A percentile compares a stretch with the other conserved stretches of the same genome.
Conservation (phyloP, 2,797 vertebrate species). For the Neostethus bicornis region DNA sequence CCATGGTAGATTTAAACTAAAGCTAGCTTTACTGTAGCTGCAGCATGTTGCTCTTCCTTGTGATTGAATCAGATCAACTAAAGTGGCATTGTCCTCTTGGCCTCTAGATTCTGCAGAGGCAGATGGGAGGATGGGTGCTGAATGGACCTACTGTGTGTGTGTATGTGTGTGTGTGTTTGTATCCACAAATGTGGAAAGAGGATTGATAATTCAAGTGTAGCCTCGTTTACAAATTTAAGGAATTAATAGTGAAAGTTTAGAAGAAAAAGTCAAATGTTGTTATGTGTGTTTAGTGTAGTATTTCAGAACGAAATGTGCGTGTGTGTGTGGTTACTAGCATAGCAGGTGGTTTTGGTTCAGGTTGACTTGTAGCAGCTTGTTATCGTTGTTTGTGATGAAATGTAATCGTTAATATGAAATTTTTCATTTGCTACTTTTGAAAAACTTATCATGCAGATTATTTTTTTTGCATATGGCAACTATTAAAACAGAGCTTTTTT, state of each 20-base stretch:
- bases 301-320: too few relatives aligned
- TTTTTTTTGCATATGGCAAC: too few relatives aligned
- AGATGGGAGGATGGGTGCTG: slow-evolving; percentile 47
- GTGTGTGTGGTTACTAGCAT: too few relatives aligned
- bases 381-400: too few relatives aligned
- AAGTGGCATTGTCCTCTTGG: slow-evolving; percentile 60
- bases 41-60: slow-evolving; percentile 24
- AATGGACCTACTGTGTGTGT: slow-evolving; percentile 40
- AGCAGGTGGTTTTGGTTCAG: too few relatives aligned
- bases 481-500: too few relatives aligned
- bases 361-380: too few relatives aligned
- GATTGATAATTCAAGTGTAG: slow-evolving; percentile 43
- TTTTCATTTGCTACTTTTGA: too few relatives aligned
- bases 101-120: slow-evolving; percentile 52
- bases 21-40: slow-evolving; percentile 26
- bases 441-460: too few relatives aligned
- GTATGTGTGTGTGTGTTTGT: too few relatives aligned
- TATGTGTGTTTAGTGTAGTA: too few relatives aligned
- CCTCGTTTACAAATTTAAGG: slow-evolving; percentile 30
- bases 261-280: not conserved
- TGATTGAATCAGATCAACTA: slow-evolving; percentile 53
- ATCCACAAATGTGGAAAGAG: slow-evolving; percentile 4
- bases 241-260: not conserved
- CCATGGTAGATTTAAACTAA: slow-evolving; percentile 30
- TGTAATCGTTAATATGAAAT: too few relatives aligned